phyloP scores from a whole-genome alignment of 1,140 invertebrate genomes.

The Drosophila santomea region DNA sequence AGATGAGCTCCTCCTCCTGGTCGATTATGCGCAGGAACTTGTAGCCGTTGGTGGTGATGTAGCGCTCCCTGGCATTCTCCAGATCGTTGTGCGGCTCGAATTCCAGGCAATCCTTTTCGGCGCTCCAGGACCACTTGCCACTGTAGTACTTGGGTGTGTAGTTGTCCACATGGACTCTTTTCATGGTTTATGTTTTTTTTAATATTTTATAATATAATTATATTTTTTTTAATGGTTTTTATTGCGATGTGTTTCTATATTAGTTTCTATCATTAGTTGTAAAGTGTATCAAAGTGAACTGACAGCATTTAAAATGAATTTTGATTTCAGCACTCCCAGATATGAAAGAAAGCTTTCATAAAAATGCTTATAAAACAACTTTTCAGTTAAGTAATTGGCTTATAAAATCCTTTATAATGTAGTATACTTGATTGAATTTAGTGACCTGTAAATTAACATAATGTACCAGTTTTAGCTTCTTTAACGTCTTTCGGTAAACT shows the following conservation, averaged over 20 bases:
- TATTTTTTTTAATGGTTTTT: background rate
- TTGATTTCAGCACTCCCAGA: background rate
- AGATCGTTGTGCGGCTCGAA: slow-evolving; percentile 61
- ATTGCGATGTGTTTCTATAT: no score
- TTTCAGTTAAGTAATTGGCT: no score
- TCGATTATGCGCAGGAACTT: slow-evolving; percentile 63
- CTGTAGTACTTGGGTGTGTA: slow-evolving; percentile 65
- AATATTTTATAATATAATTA: background rate
- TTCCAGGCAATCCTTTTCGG: slow-evolving; percentile 47
- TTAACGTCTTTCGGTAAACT: background rate
- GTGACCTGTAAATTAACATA: no score
- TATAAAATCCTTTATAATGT: no score
- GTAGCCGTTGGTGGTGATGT: slow-evolving; percentile 60
- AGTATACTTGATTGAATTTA: no score
- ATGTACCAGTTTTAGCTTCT: no score
- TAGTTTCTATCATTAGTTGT: background rate
- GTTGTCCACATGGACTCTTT: slow-evolving; percentile 54
- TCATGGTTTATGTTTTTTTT: slow-evolving; percentile 32
- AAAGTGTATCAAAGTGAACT: background rate
- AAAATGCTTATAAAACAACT: no score
- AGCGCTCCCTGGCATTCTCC: slow-evolving; percentile 46
- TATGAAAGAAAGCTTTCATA: no score
- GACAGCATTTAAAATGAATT: background rate
- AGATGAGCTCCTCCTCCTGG: slow-evolving; percentile 77
- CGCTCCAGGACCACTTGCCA: slow-evolving; percentile 74